Base-by-base conservation (phyloP, 2,797 vertebrate species). In the Bucorvus abyssinicus region DNA sequence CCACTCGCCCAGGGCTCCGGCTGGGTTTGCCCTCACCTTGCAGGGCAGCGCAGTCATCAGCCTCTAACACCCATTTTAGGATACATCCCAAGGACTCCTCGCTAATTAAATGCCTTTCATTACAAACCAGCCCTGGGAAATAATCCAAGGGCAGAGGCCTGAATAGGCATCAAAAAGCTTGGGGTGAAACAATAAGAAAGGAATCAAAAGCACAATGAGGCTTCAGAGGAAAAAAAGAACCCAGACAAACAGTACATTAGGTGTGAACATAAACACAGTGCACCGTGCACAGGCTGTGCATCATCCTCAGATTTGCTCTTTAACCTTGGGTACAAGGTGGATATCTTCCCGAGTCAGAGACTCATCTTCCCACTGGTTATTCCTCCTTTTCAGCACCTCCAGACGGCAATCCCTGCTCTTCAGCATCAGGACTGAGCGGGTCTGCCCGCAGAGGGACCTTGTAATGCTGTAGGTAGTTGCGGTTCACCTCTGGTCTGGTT, bases 81-180 rank as follows among this genome's bases (percentile, higher is more conserved):
- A 76, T 44, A 52, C 47, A 82, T 52, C 85, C 64, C 30, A 34
- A 56, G 47, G 63, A 81, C 59, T 90, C 49, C 52, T 92, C 0
- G 0, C 38, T 74, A 84, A 90, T 88, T 73, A 93, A 94, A 83
- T 3, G 21, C 55, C 45, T 76, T 88, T 82, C 36, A 30, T 73
- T 91, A 69, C 47, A 82, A 82, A 88, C 55, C 60, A 78, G 29
- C 36, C 29, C 73, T 19, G 59, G 85, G 93, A 94, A 94, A 95
- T 52, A 69, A 73, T 81, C 73, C 91, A 81, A 88, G 69, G 59
- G 36, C 59, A 38, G 53, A 93, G 47, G 59, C 36, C 78, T 82
- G 64, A 85, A 84, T 3, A 69, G 47, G 44, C 76, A 95, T 79
- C 29, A 92, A 88, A 88, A 67, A 81, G 61, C 59, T 49, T 65